Percentiles rank a stretch among this genome's conserved stretches.
phyloP scores from a whole-genome alignment of 2,888 invertebrate genomes.

The Unio pictorum region DNA sequence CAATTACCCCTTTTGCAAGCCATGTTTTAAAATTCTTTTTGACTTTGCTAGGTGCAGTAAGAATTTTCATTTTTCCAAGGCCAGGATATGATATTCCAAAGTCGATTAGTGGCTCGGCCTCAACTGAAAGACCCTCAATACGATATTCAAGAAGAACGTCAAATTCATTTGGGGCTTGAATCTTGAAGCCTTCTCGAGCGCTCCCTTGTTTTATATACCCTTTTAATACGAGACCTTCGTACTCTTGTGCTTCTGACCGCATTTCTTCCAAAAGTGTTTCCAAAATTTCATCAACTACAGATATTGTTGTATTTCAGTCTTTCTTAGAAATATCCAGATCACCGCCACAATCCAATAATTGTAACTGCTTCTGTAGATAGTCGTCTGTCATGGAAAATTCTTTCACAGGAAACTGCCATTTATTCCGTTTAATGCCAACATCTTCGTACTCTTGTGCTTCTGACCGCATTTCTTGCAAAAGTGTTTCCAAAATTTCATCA shows the following conservation, averaged over 20 bases:
- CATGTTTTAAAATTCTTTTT: slow-evolving; percentile 10
- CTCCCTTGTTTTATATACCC: slow-evolving; percentile 31
- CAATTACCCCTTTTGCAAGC: slow-evolving; percentile 9
- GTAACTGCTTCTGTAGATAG: too few species aligned
- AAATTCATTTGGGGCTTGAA: slow-evolving; percentile 29
- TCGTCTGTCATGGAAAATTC: too few species aligned
- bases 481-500: background rate
- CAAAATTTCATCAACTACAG: too few species aligned
- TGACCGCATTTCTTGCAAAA: slow-evolving; percentile 8
- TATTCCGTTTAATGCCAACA: too few species aligned
- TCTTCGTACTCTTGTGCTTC: slow-evolving; percentile 2
- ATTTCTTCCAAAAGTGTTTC: too few species aligned
- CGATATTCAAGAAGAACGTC: slow-evolving; percentile 27
- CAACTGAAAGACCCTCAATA: slow-evolving; percentile 13
- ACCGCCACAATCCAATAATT: too few species aligned
- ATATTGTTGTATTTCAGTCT: too few species aligned
- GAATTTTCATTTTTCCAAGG: too few species aligned
- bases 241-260: background rate
- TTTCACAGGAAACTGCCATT: too few species aligned
- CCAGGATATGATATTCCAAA: too few species aligned
- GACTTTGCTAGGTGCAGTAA: background rate
- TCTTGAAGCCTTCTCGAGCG: slow-evolving; percentile 33
- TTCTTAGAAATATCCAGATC: too few species aligned
- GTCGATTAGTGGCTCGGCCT: background rate
- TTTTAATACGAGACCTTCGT: slow-evolving; percentile 13